Base-by-base conservation (phyloP, 1,140 invertebrate species). In the Metaphire vulgaris region DNA sequence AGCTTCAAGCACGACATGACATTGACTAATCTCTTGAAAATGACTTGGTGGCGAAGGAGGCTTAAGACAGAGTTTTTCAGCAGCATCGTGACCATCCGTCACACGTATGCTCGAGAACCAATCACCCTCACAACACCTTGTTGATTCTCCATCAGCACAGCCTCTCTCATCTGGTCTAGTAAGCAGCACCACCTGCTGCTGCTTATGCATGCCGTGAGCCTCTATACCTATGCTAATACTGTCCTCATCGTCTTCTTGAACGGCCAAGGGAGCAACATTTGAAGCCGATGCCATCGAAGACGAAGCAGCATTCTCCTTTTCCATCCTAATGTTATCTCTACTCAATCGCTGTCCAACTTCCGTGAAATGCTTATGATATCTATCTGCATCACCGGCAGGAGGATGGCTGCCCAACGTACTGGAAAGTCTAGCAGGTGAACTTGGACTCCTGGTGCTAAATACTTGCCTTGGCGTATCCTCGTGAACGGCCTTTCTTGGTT, bases 391-490 rank as follows among this genome's bases (percentile, higher is more conserved):
- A n/a, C n/a, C n/a, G n/a, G n/a, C n/a, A n/a, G n/a, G 41, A 21
- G 6, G 41, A 56, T 56, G 21, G 6, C 41, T 56, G 41, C 41
- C 21, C 41, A 21, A 56, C 41, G 41, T 34, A 64, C 33, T 75
- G 29, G 73, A 75, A n/a, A 78, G 68, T 28, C 73, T 74, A 2
- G 77, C 77, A 26, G 77, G 77, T 0, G 77, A 78, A 66, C 73
- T 75, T n/a, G 77, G 77, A 65, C 77, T 78, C 69, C 73, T 78
- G 15, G 74, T 78, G 28, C 66, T 71, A 72, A 78, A 78, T 28
- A 66, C 70, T 33, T 73, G 72, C 56, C 68, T 74, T 69, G 76
- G 66, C 32, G 74, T 74, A 29, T 74, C 76, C 15, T 66, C 33
- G 29, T 33, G 68, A 32, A 32, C 41, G 12, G 67, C 69, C 56